Evolutionary conservation across 2,113 vertebrate genomes (phyloP), one percentile per base, ranked within the genome.

Genomic region (Callipepla squamata): DNA sequence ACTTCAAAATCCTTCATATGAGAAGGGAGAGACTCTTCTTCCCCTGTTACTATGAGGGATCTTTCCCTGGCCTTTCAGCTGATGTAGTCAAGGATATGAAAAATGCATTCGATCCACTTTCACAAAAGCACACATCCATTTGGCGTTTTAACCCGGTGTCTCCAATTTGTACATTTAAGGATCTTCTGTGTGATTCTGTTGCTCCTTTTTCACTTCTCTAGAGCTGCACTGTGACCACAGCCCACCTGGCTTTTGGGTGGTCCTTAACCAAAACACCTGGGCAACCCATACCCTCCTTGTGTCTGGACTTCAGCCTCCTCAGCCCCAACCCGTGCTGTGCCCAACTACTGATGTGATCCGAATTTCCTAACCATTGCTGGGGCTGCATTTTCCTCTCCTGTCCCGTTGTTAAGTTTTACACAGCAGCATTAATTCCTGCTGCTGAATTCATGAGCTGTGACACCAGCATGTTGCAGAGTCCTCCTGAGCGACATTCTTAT

Each of bases 361-460:
- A 34, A 82, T 53, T 67, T 5, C 75, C 4, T 8, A 58, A 53
- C 93, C 81, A 62, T 23, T 11, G 0, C 80, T 68, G 58, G 1
- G 40, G 55, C 40, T 47, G 69, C 38, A 81, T 85, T 42, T 87
- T 78, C 57, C 89, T 82, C 66, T 80, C 89, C 69, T 3, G 1
- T 45, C 86, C 81, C 0, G 20, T 66, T 74, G 90, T 84, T 84
- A 76, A 84, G 65, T 94, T 96, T 94, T 89, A 95, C 82, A 61
- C 70, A 84, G 89, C 38, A 45, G 57, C 91, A 90, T 85, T 94
- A 93, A 96, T 95, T 94, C 94, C 95, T 78, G 80, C 90, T 90
- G 95, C 92, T 95, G 92, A 87, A 68, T 67, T 85, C 77, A 92
- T 53, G 91, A 89, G 96, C 88, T 90, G 95, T 89, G 91, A 92